Conservation (phyloP, 2,888 invertebrate genomes). For the Boloria selene region DNA sequence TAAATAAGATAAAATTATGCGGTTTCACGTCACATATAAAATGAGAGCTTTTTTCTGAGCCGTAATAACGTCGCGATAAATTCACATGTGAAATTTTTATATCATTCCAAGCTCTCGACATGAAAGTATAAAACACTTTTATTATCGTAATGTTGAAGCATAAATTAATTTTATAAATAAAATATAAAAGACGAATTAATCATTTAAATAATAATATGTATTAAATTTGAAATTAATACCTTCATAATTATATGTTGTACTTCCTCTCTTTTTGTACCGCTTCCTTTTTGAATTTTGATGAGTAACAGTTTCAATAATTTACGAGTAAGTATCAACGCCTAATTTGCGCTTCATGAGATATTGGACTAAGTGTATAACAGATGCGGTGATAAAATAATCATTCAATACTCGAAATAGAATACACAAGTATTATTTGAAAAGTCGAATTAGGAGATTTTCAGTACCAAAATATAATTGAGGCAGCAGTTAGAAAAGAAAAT, state of each 20-base stretch:
- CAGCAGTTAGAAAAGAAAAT: too few species aligned
- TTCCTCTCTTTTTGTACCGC: not conserved
- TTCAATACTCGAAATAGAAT: too few species aligned
- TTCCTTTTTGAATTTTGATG: too few species aligned
- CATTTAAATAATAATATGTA: not conserved
- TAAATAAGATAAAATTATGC: conserved; percentile 29
- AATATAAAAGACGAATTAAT: conserved; percentile 1
- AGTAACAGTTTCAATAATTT: too few species aligned
- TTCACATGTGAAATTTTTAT: conserved; percentile 27
- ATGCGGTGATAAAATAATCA: too few species aligned
- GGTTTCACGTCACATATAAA: conserved; percentile 29
- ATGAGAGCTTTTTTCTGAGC: conserved; percentile 25
- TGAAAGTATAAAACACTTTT: conserved; percentile 19
- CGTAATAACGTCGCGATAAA: conserved; percentile 28
- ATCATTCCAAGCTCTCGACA: conserved; percentile 21
- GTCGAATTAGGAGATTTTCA: too few species aligned
- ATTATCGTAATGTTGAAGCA: conserved; percentile 15
- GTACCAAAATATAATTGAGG: too few species aligned
- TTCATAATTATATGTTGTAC: not conserved
- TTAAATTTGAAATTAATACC: not conserved
- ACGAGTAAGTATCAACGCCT: too few species aligned
- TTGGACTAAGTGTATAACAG: too few species aligned
- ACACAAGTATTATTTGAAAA: too few species aligned
- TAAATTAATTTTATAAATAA: conserved; percentile 17
- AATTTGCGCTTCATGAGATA: too few species aligned